Evolutionary conservation across 2,888 invertebrate species (phyloP), one percentile per base, ranked within the genome.

Genomic region (Apotomis turbidana): DNA sequence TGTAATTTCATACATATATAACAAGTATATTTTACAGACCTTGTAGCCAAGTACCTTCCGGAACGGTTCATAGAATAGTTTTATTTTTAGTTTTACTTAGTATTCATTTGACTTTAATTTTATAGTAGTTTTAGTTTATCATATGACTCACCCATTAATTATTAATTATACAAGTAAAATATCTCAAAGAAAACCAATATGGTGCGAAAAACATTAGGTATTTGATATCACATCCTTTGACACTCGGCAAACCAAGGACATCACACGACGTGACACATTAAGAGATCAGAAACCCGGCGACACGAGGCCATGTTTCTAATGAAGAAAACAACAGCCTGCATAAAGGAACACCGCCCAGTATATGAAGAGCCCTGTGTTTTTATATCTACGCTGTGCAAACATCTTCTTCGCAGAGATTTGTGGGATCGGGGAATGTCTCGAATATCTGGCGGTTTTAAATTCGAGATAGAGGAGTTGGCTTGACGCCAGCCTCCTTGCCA

Each of bases 271-370:
- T 68, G 60, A 64, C 70, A 64, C 62, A 68, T 62, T 60, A 75
- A 73, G 73, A 73, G 74, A 78, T 78, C 75, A 74, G 71, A 74
- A 74, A 78, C 78, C 79, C 74, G 70, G 76, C 79, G 79, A 80
- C 81, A 82, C 78, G 70, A 76, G 76, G 71, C 79, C 80, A 80
- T 79, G 78, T 80, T 85, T 82, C 79, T 85, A 84, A 87, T 85
- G 83, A 85, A 83, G 81, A 85, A 85, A 84, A 87, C 87, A 86
- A 84, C 83, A 81, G 82, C 76, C 79, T 77, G 83, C 76, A 86
- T 84, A 85, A 82, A 83, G 82, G 80, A 79, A 75, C 77, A 73
- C 74, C 75, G 77, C 63, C 87, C 86, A 87, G 74, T 73, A 57
- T 76, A 68, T 64, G 57, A 46, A 78, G 87, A 83, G 57, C 87